A percentile compares a stretch with the other conserved stretches of the same genome.
Conservation (phyloP, 2,888 invertebrate genomes). For the Ormia ochracea region DNA sequence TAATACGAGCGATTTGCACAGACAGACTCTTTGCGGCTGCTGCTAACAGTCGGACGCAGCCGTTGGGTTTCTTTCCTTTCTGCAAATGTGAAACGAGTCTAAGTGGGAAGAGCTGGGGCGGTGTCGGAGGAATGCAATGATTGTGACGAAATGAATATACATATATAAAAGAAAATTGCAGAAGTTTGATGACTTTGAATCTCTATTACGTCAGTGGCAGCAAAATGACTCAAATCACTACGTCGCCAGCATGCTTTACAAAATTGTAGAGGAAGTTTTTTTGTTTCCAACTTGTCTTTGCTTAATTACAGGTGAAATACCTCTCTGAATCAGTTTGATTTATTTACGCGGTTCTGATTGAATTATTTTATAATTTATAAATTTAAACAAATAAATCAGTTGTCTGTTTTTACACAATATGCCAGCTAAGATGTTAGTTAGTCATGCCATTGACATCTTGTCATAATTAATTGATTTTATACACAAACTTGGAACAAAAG, state of each 20-base stretch:
- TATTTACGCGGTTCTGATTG: slow-evolving; percentile 17
- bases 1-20: not conserved
- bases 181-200: slow-evolving; percentile 57
- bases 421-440: not conserved
- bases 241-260: not conserved
- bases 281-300: slow-evolving; percentile 1
- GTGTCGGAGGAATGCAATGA: not conserved
- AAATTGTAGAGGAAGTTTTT: slow-evolving; percentile 4
- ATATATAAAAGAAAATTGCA: too few species aligned
- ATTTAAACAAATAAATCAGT: not conserved
- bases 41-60: slow-evolving; percentile 9
- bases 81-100: not conserved
- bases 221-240: slow-evolving; percentile 42
- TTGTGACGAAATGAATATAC: slow-evolving; percentile 34
- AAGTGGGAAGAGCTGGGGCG: not conserved
- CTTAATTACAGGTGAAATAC: slow-evolving; percentile 48
- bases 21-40: not conserved
- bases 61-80: not conserved
- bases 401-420: not conserved
- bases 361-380: not conserved
- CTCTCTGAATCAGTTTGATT: slow-evolving; percentile 23
- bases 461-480: not conserved
- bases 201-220: slow-evolving; percentile 39
- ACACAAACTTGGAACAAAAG: too few species aligned
- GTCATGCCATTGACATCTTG: not conserved